These are phyloP conservation scores for Galendromus occidentalis DNA, from an alignment of 1,140 invertebrate species.

Conservation along the genomic window DNA sequence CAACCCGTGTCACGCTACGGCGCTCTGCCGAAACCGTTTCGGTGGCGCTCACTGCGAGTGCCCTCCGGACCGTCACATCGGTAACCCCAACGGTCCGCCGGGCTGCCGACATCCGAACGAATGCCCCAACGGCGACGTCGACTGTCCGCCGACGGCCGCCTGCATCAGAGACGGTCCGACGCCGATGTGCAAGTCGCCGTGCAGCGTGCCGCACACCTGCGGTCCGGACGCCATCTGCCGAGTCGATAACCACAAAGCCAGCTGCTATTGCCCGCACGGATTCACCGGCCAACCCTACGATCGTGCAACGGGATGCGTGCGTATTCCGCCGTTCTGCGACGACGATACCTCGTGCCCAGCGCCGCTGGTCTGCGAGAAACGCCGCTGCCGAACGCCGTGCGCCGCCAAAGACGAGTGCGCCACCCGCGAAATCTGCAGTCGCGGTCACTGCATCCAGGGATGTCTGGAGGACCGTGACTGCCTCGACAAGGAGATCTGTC, in stretches of 20 bases:
- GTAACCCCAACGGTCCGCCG: constrained; percentile 59
- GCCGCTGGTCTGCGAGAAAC: neutral
- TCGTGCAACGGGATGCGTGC: constrained; percentile 15
- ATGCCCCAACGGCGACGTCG: constrained; percentile 21
- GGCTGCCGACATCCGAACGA: constrained; percentile 37
- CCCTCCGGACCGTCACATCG: constrained; percentile 46
- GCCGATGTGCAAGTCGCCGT: constrained; percentile 22
- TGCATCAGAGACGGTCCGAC: constrained; percentile 19
- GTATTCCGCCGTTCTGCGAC: constrained; percentile 5
- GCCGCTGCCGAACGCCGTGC: constrained; percentile 34
- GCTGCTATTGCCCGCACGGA: constrained; percentile 29
- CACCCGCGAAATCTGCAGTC: constrained; percentile 49
- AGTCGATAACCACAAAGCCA: constrained; percentile 24
- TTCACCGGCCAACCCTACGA: constrained; percentile 25
- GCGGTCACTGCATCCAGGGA: constrained; percentile 45
- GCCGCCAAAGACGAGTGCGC: constrained; percentile 55
- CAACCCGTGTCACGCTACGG: constrained; percentile 53
- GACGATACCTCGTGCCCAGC: constrained; percentile 7
- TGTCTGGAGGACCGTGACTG: constrained; percentile 20
- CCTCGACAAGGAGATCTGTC: constrained; percentile 20
- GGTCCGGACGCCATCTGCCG: constrained; percentile 39
- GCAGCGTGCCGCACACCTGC: constrained; percentile 25
- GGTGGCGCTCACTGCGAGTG: constrained; percentile 61
- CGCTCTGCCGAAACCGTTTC: constrained; percentile 55
- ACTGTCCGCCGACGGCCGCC: constrained; percentile 22